phyloP scores from a whole-genome alignment of 1,140 invertebrate species.

The Achatina immaculata region DNA sequence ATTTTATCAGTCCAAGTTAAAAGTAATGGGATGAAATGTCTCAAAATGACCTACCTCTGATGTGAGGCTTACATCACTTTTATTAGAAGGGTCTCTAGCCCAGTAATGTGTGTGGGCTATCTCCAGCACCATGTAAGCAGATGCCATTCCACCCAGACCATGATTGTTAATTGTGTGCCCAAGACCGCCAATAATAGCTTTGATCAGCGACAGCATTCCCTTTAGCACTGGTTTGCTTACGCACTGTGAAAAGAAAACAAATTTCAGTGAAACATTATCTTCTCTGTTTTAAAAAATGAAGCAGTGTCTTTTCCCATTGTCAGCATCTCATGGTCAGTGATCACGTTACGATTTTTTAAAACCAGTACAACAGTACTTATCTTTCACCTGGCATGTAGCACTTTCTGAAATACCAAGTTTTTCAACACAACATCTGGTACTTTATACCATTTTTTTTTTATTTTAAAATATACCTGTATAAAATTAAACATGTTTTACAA shows the following conservation, averaged over 20 bases:
- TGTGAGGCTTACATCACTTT: slow-evolving; percentile 63
- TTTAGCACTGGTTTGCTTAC: slow-evolving; percentile 84
- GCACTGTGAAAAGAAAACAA: slow-evolving; percentile 49
- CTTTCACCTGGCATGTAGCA: no score
- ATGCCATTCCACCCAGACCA: slow-evolving; percentile 96
- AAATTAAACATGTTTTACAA: no score
- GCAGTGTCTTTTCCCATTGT: no score
- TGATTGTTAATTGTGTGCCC: slow-evolving; percentile 94
- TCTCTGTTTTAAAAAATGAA: no score
- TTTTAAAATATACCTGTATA: no score
- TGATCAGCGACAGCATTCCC: slow-evolving; percentile 93
- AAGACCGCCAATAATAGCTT: slow-evolving; percentile 89
- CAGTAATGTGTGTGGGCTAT: slow-evolving; percentile 99
- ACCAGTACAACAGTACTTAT: no score
- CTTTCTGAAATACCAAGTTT: no score
- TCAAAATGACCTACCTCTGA: slow-evolving; percentile 51
- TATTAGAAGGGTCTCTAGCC: slow-evolving; percentile 81
- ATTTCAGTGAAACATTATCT: background rate
- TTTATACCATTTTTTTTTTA: no score
- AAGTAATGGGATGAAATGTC: background rate
- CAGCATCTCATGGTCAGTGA: no score
- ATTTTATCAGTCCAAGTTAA: no score
- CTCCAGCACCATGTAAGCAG: slow-evolving; percentile 95
- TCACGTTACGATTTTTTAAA: no score
- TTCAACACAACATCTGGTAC: no score